phyloP scores from a whole-genome alignment of 2,113 vertebrate species.

The Chloebia gouldiae region DNA sequence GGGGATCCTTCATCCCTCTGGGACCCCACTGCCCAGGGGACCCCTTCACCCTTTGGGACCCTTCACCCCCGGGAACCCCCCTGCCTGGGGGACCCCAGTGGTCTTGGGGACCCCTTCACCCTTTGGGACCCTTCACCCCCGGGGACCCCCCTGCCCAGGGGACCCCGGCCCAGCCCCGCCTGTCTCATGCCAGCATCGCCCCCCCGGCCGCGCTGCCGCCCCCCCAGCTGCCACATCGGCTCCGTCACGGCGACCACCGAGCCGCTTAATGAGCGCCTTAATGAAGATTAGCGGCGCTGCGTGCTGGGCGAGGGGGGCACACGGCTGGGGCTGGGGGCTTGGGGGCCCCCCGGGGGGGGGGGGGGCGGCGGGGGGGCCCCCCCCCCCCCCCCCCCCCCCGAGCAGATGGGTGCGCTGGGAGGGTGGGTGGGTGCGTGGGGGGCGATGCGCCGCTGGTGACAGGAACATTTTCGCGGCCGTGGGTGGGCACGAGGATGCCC shows the following conservation, averaged over 20 bases:
- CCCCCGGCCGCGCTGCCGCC: neutral
- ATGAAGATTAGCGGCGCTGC: neutral
- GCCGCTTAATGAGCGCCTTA: slow-evolving; percentile 37
- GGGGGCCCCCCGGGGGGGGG: neutral
- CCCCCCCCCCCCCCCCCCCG: too few species aligned
- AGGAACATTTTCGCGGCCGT: neutral
- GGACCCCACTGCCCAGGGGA: too few species aligned
- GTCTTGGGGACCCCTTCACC: too few species aligned
- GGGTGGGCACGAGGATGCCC: neutral
- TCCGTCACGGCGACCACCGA: neutral
- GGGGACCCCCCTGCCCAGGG: too few species aligned
- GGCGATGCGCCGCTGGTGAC: neutral
- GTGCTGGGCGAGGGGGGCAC: neutral
- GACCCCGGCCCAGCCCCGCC: neutral
- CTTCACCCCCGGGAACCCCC: too few species aligned
- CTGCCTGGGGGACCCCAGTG: too few species aligned
- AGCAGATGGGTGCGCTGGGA: neutral
- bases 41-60: too few species aligned
- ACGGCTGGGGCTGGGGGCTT: fast-evolving
- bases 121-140: too few species aligned
- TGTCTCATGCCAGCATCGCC: neutral
- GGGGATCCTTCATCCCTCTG: too few species aligned
- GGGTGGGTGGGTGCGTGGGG: neutral
- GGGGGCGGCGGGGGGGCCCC: too few species aligned
- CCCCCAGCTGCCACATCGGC: neutral